Base-by-base conservation (phyloP, 2,113 vertebrate genomes). In the Hippocampus mohnikei region DNA sequence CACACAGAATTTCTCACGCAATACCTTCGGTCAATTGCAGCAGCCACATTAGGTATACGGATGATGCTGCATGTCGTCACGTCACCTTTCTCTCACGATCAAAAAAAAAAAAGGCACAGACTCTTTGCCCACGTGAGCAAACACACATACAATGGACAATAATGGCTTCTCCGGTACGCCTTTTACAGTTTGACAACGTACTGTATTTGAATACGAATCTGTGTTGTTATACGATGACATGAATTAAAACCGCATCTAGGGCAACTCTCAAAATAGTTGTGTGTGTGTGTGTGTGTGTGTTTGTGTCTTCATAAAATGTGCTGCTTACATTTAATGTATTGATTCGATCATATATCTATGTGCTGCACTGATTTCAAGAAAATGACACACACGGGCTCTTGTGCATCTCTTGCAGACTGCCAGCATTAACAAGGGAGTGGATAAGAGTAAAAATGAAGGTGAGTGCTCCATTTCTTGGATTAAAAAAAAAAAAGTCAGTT, bases 381-480 rank as follows among this genome's bases (percentile, higher is more conserved):
- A 42, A 58, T 18, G 53, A 67, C 62, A 66, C 73, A 16, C 64
- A 48, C 25, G 5, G 29, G 16, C n/a, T 69, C 27, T 67, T 72
- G 29, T 76, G 27, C 2, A 50, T 78, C 40, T 79, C 68, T 76
- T 71, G 5, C 79, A 92, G 91, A 84, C 87, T 75, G 88, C 89
- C 72, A 85, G 84, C 78, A 90, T 92, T 84, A 88, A 84, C 77
- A 90, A 89, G 69, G 86, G 83, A 25, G 79, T 74, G 81, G 87
- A 84, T 21, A 90, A 89, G 80, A 86, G 84, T 75, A 81, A 81
- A 82, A 90, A 92, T 85, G 89, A 90, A 20, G 90, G 91, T 92
- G 81, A 82, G 90, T 85, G 40, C 21, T 62, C n/a, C 12, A 13
- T 46, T 11, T 40, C 13, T 12, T 37, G 33, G 33, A 6, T 37